Base-by-base conservation (phyloP, 2,888 invertebrate genomes). In the Lypha dubia region DNA sequence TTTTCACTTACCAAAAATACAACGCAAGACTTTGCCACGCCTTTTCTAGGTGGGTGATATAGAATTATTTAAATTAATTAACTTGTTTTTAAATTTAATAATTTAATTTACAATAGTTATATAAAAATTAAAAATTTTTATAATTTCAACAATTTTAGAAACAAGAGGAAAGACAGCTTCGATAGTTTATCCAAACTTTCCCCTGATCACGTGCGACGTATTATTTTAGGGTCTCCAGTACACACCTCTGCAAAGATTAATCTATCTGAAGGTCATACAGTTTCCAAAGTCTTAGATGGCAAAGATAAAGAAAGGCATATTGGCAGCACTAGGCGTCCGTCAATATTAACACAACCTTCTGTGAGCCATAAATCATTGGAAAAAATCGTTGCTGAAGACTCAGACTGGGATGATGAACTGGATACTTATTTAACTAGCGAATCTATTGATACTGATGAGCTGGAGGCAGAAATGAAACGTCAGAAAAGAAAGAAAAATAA, bases 381-480 rank as follows among this genome's bases (percentile, higher is more conserved):
- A 9, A 74, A 76, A 63, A 68, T 76, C 41, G 17, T 81, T 5
- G 79, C 84, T 22, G 90, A 89, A 0, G 91, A 90, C 17, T 88
- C 90, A 4, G 90, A 89, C 28, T 90, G 90, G 89, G 89, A 90
- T 58, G 86, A 85, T n/a, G 86, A 86, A 46, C 74, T 88, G 1
- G 89, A 90, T n/a, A 75, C 87, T 3, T 89, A 88, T 70, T 87
- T 88, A 81, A 88, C 88, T 11, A 90, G 91, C 79, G 88, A 87
- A 22, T 87, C 90, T 38, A 90, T 90, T 41, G 92, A 90, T 22
- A 93, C 92, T 0, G 87, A 90, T 82, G 94, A 94, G 74, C 93
- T 94, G 86, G 93, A 94, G 79, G 93, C 94, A 49, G 93, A 93
- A 87, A 89, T 93, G 75, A 93, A 94, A 86, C 94, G 94, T 87